A percentile compares a stretch with the other conserved stretches of the same genome.
phyloP scores from a whole-genome alignment of 2,797 vertebrate species.

The Channallabes apus region DNA sequence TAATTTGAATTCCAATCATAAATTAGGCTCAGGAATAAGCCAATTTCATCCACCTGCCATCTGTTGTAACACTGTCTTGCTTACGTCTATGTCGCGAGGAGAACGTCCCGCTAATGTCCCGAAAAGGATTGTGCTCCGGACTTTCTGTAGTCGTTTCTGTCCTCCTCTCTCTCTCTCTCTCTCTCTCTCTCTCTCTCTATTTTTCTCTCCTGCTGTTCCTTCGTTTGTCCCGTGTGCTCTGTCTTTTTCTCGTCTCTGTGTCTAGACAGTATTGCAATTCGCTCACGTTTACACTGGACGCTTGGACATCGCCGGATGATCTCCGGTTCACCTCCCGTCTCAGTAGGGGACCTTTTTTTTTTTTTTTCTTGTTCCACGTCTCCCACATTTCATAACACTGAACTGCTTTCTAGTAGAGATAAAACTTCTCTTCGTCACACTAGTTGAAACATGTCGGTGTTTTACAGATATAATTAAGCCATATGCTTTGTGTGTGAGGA shows the following conservation, averaged over 20 bases:
- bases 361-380: neutral
- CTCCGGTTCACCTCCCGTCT: conserved; percentile 22
- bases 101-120: conserved; percentile 8
- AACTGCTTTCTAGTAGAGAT: conserved; percentile 43
- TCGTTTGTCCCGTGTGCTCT: conserved; percentile 30
- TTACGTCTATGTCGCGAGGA: conserved; percentile 14
- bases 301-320: conserved; percentile 37
- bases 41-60: conserved; percentile 49
- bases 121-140: conserved; percentile 60
- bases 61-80: conserved; percentile 29
- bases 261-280: conserved; percentile 62
- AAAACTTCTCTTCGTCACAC: conserved; percentile 52
- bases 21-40: conserved; percentile 76
- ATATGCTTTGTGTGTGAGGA: conserved; percentile 74
- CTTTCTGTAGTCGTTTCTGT: conserved; percentile 46
- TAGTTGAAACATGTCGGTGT: conserved; percentile 65
- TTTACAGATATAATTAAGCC: conserved; percentile 82
- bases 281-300: conserved; percentile 72
- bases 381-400: conserved; percentile 21
- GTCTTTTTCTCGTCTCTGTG: conserved; percentile 27
- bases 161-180: conserved; percentile 8
- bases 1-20: conserved; percentile 54
- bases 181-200: too few relatives aligned
- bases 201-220: conserved; percentile 15
- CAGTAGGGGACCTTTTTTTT: conserved; percentile 6